Percentiles rank a stretch among this genome's conserved stretches.
These are phyloP conservation scores for Trisateles emortualis DNA, from an alignment of 2,888 invertebrate genomes.

Conservation along the genomic window DNA sequence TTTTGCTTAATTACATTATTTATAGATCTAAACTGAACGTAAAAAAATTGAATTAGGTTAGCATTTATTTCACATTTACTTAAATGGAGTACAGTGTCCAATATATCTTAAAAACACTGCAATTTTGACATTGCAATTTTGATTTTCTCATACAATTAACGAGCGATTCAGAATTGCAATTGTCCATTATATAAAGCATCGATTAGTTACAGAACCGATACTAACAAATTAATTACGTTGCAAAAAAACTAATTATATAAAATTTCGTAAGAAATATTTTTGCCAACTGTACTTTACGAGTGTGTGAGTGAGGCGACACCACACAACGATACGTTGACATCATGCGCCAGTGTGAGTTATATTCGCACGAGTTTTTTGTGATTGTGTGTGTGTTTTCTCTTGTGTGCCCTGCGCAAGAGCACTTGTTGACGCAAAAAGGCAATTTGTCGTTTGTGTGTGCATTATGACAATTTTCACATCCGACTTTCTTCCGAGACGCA, in stretches of 20 bases:
- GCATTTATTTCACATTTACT: neutral
- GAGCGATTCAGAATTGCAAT: constrained; percentile 26
- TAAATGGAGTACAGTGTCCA: neutral
- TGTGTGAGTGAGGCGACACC: constrained; percentile 46
- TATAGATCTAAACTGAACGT: too few relatives aligned
- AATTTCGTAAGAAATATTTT: constrained; percentile 41
- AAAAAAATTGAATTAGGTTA: too few relatives aligned
- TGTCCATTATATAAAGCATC: constrained; percentile 40
- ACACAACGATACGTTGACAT: constrained; percentile 51
- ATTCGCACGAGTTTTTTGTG: constrained; percentile 42
- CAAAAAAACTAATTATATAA: constrained; percentile 41
- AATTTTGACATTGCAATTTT: constrained; percentile 26
- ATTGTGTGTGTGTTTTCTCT: constrained; percentile 62
- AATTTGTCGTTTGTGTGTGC: constrained; percentile 72
- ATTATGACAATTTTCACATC: constrained; percentile 84
- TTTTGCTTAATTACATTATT: too few relatives aligned
- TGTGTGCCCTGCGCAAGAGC: constrained; percentile 58
- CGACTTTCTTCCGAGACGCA: constrained; percentile 79
- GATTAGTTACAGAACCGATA: constrained; percentile 38
- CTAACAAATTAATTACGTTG: constrained; percentile 39
- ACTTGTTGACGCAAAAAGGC: constrained; percentile 69
- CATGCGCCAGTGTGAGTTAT: constrained; percentile 43
- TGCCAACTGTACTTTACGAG: constrained; percentile 51
- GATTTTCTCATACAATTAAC: constrained; percentile 23
- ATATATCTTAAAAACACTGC: constrained; percentile 5